Evolutionary conservation across 2,797 vertebrate genomes (phyloP), one percentile per base, ranked within the genome.

Genomic region (Sebastes aleutianus): DNA sequence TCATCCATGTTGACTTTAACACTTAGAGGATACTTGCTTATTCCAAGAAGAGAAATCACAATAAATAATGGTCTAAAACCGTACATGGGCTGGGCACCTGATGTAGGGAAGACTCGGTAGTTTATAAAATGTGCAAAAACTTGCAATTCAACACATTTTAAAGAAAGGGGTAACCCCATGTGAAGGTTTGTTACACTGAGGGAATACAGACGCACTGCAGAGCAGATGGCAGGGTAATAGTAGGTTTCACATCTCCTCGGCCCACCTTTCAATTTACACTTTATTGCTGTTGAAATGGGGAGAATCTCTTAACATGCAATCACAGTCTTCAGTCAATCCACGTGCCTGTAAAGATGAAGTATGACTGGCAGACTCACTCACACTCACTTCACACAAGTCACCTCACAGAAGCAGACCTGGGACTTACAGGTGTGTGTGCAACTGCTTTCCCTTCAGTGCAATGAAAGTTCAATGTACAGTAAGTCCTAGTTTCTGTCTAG

Each of bases 241-340:
- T 76, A 61, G 91, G 88, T 76, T 92, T 85, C 16, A 32, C 72
- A 70, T 83, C 72, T 58, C 31, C 3, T 22, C 32, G 54, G 75
- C 84, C 90, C 82, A 89, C 88, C 92, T 91, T 92, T 91, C 90
- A 90, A 85, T 93, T 92, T 59, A 67, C 70, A 68, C 86, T 90
- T 94, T 90, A 92, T 87, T 91, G 87, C 87, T 62, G 80, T 39
- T 77, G 78, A 92, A 93, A 88, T 76, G 54, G 57, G 78, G 64
- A 54, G 74, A 76, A 76, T 86, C 85, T 90, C 82, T 80, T 71
- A 91, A 88, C 86, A n/a, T 92, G 86, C 90, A 92, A 91, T 95
- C 87, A 88, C 68, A 79, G 83, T 9, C 53, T 9, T 47, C 43
- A 18, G 43, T 47, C 43, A 47, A 47, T 63, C 71, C 93, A 91